Conservation (phyloP, 2,797 vertebrate species). For the Sylvia borin region DNA sequence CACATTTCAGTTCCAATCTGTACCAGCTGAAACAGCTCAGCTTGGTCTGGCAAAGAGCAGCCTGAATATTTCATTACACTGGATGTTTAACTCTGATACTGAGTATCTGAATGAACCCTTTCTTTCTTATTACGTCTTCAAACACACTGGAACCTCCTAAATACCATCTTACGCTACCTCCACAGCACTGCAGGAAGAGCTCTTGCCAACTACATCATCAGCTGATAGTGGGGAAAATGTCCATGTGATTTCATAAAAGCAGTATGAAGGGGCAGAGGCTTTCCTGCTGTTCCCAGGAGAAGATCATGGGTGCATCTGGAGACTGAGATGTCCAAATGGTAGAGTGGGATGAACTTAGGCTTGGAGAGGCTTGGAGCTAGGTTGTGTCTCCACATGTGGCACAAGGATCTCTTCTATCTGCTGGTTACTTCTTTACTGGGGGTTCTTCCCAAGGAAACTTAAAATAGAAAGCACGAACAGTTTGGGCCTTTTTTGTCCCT, state of each 20-base stretch:
- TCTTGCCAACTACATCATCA: neutral
- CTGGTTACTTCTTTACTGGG: neutral
- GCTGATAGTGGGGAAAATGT: neutral
- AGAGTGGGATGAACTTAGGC: neutral
- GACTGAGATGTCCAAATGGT: neutral
- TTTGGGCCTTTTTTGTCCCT: neutral
- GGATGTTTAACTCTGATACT: neutral
- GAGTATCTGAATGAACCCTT: neutral
- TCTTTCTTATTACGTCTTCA: neutral
- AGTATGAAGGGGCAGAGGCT: neutral
- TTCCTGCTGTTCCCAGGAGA: neutral
- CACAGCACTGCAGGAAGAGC: neutral
- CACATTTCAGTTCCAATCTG: neutral
- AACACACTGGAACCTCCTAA: neutral
- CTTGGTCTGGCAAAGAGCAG: neutral
- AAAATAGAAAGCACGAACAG: neutral
- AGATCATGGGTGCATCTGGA: neutral
- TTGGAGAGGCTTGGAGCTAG: neutral
- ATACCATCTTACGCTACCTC: neutral
- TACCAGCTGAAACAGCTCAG: neutral
- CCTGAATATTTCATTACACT: neutral
- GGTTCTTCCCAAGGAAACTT: neutral
- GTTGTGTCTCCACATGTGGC: rapidly evolving
- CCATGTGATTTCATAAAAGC: neutral
- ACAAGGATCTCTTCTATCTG: neutral